These are phyloP conservation scores for Myotis planiceps DNA, from an alignment of 2,797 vertebrate genomes.

Conservation along the genomic window DNA sequence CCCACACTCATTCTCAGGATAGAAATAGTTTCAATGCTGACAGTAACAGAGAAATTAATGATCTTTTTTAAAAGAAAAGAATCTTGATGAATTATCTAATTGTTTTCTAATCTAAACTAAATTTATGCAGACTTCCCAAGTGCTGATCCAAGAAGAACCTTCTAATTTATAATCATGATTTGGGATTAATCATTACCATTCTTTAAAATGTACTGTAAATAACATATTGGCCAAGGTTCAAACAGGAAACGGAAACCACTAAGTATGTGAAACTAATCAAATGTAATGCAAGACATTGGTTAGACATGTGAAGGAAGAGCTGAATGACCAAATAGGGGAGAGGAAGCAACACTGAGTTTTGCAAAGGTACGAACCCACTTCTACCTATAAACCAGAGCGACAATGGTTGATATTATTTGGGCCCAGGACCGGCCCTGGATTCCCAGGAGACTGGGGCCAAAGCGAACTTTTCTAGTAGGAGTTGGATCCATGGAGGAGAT, in stretches of 20 bases:
- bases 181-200: not conserved
- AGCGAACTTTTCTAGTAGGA: not conserved
- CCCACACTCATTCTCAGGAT: not conserved
- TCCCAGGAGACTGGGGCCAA: not conserved
- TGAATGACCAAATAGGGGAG: not conserved
- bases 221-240: not conserved
- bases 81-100: not conserved
- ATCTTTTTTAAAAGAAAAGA: not conserved
- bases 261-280: not conserved
- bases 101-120: constrained; percentile 2
- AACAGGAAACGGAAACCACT: not conserved
- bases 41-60: constrained; percentile 49
- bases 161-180: not conserved
- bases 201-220: not conserved
- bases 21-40: not conserved
- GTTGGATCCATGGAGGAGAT: not conserved
- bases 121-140: not conserved
- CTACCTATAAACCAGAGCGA: not conserved
- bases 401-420: not conserved
- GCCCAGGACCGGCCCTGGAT: not conserved
- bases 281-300: not conserved
- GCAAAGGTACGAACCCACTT: not conserved
- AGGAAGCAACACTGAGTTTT: not conserved
- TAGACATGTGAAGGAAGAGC: not conserved
- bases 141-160: not conserved